These are phyloP conservation scores for Shargacucullia verbasci DNA, from an alignment of 2,888 invertebrate species.

Conservation along the genomic window DNA sequence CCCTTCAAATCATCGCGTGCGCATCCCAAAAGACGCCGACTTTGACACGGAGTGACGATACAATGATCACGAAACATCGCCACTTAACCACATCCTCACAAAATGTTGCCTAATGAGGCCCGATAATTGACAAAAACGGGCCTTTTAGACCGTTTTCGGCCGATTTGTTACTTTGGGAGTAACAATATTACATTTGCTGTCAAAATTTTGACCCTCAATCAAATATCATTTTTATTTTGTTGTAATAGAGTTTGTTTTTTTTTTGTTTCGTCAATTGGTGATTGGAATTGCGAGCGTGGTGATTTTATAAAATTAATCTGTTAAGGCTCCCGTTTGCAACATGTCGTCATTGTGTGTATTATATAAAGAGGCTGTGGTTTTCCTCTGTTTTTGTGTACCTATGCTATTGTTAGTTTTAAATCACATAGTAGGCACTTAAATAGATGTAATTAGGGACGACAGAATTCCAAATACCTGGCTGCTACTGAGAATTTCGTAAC, in stretches of 20 bases:
- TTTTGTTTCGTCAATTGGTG: neutral
- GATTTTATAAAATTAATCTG: slow-evolving; percentile 45
- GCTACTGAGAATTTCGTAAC: too few relatives aligned
- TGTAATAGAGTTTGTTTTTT: neutral
- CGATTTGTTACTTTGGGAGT: slow-evolving; percentile 31
- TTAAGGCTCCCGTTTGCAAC: slow-evolving; percentile 54
- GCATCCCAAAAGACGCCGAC: slow-evolving; percentile 27
- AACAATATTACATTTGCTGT: neutral
- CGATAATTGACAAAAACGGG: slow-evolving; percentile 44
- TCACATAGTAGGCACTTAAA: too few relatives aligned
- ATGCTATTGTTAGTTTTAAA: slow-evolving; percentile 7
- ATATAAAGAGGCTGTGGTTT: slow-evolving; percentile 45
- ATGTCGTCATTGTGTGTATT: slow-evolving; percentile 42
- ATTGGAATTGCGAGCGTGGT: slow-evolving; percentile 1
- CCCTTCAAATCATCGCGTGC: slow-evolving; percentile 33
- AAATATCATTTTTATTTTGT: neutral
- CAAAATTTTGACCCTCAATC: rapidly evolving
- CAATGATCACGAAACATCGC: slow-evolving; percentile 45
- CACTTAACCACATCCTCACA: slow-evolving; percentile 51
- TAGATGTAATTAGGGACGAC: too few relatives aligned
- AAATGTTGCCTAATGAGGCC: slow-evolving; percentile 41
- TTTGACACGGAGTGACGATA: slow-evolving; percentile 43
- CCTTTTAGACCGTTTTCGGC: slow-evolving; percentile 32
- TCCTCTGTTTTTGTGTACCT: slow-evolving; percentile 30
- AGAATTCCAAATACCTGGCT: too few relatives aligned